Evolutionary conservation across 2,797 vertebrate genomes (phyloP).

Genomic region (Coregonus ussuriensis): DNA sequence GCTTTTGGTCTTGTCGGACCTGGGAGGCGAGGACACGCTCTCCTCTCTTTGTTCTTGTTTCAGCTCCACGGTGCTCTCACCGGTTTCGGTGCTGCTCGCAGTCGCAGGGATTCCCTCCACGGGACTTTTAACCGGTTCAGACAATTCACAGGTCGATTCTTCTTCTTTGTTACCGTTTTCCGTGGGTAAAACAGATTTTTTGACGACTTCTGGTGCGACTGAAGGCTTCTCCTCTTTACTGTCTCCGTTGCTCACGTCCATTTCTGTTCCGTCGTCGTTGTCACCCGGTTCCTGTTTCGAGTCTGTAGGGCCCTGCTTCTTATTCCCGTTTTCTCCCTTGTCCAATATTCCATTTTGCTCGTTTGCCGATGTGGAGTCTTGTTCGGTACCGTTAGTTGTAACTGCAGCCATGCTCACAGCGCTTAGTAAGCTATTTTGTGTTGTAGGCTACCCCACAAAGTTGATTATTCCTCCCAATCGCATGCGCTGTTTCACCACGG

Average conservation of each 20-base stretch:
- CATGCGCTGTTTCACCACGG: conserved; percentile 37
- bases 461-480: conserved; percentile 51
- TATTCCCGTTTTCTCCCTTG: conserved; percentile 47
- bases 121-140: conserved; percentile 59
- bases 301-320: conserved; percentile 64
- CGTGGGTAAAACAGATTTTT: conserved; percentile 45
- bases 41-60: conserved; percentile 78
- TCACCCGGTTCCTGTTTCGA: conserved; percentile 69
- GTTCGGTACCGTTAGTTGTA: conserved; percentile 57
- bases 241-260: conserved; percentile 50
- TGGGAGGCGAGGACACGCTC: conserved; percentile 62
- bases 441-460: conserved; percentile 48
- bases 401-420: conserved; percentile 67
- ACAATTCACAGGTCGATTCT: conserved; percentile 48
- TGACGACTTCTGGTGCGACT: conserved; percentile 28
- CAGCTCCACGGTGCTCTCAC: conserved; percentile 67
- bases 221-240: conserved; percentile 22
- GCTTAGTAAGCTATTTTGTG: conserved; percentile 5
- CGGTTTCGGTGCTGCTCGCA: conserved; percentile 61
- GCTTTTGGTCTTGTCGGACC: conserved; percentile 55
- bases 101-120: conserved; percentile 62
- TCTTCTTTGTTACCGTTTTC: conserved; percentile 22
- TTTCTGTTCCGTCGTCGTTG: conserved; percentile 52
- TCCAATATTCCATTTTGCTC: conserved; percentile 41
- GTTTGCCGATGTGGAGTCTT: conserved; percentile 41